These are phyloP conservation scores for Lobophora halterata DNA, from an alignment of 2,888 invertebrate genomes.

Conservation along the genomic window DNA sequence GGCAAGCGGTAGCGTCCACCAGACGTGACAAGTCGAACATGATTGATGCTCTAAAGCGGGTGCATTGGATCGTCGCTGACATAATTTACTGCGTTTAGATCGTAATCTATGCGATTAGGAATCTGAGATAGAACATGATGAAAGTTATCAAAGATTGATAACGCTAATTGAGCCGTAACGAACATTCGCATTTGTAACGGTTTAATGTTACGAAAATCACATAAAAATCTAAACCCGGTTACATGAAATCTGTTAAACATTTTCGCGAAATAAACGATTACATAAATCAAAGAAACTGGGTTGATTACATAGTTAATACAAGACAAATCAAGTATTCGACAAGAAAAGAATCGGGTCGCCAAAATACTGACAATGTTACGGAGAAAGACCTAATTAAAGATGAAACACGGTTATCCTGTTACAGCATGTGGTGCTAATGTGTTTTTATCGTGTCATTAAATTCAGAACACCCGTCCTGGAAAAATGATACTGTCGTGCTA, in stretches of 20 bases:
- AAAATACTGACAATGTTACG: slow-evolving; percentile 52
- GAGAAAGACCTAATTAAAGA: slow-evolving; percentile 56
- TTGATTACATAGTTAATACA: slow-evolving; percentile 32
- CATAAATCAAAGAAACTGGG: slow-evolving; percentile 30
- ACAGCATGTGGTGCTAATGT: slow-evolving; percentile 31
- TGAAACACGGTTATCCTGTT: slow-evolving; percentile 63
- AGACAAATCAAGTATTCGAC: slow-evolving; percentile 20
- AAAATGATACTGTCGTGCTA: slow-evolving; percentile 18
- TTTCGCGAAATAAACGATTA: slow-evolving; percentile 28
- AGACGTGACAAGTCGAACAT: slow-evolving; percentile 57
- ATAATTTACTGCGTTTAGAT: slow-evolving; percentile 26
- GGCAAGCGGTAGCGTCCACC: slow-evolving; percentile 41
- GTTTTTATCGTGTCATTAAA: slow-evolving; percentile 25
- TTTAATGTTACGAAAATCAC: slow-evolving; percentile 4
- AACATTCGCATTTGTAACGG: slow-evolving; percentile 2
- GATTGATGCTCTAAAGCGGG: slow-evolving; percentile 31
- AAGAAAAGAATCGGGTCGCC: slow-evolving; percentile 38
- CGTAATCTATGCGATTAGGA: slow-evolving; percentile 22
- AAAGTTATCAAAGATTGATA: slow-evolving; percentile 16
- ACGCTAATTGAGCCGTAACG: slow-evolving; percentile 1
- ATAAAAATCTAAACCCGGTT: slow-evolving; percentile 22
- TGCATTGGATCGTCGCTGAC: slow-evolving; percentile 25
- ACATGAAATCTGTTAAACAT: slow-evolving; percentile 21
- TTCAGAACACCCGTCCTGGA: slow-evolving; percentile 22
- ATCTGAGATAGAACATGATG: slow-evolving; percentile 17